Conservation (phyloP, 2,797 vertebrate genomes). For the Oreonectes daqikongensis region DNA sequence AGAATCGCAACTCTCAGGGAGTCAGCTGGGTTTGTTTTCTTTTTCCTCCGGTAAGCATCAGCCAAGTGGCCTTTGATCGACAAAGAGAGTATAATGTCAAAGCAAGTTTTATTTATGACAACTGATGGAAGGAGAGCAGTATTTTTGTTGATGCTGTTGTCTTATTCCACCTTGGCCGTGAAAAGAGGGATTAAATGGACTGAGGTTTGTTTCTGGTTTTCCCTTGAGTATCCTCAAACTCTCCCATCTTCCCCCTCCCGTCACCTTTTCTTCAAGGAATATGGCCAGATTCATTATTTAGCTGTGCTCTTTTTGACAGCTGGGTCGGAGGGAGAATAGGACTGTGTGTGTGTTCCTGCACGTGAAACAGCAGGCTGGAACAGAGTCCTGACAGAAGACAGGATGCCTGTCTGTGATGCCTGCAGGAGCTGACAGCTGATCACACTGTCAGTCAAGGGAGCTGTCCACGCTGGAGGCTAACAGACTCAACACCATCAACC, state of each 20-base stretch:
- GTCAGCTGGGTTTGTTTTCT: slow-evolving; percentile 6
- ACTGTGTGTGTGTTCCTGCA: slow-evolving; percentile 64
- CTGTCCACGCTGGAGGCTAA: slow-evolving; percentile 59
- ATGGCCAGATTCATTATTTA: slow-evolving; percentile 88
- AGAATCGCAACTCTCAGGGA: neutral
- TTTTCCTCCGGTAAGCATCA: neutral
- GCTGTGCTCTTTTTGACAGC: slow-evolving; percentile 89
- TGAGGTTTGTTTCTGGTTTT: slow-evolving; percentile 40
- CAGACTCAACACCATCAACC: slow-evolving; percentile 65
- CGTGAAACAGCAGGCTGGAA: slow-evolving; percentile 92
- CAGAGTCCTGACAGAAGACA: slow-evolving; percentile 94
- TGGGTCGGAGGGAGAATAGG: slow-evolving; percentile 67
- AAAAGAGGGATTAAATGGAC: slow-evolving; percentile 36
- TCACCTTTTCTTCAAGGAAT: slow-evolving; percentile 63
- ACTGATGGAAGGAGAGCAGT: slow-evolving; percentile 15
- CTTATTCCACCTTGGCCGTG: slow-evolving; percentile 19
- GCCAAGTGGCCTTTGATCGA: slow-evolving; percentile 18
- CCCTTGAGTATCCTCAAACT: slow-evolving; percentile 23
- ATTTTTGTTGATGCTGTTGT: slow-evolving; percentile 42
- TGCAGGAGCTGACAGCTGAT: slow-evolving; percentile 89
- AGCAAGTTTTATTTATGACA: slow-evolving; percentile 35
- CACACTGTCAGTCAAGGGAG: slow-evolving; percentile 86
- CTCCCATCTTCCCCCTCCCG: slow-evolving; percentile 54
- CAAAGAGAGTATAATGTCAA: slow-evolving; percentile 31
- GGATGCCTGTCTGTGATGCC: slow-evolving; percentile 87